phyloP scores from a whole-genome alignment of 2,888 invertebrate species.

The Chesias legatella region DNA sequence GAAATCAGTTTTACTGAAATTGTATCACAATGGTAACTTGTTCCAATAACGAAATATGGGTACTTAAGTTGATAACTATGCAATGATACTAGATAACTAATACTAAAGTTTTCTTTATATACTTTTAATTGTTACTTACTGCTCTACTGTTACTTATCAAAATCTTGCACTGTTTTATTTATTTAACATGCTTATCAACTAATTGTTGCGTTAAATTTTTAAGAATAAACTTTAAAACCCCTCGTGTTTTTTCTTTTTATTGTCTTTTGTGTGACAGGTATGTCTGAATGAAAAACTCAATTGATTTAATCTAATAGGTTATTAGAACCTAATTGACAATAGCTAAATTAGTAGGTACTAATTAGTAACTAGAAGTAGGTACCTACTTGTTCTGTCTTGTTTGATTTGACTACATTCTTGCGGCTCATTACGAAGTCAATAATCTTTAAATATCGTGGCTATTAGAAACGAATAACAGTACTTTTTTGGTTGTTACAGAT shows the following conservation, averaged over 20 bases:
- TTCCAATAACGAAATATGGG: slow-evolving; percentile 62
- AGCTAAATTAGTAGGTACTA: not conserved
- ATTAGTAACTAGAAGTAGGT: slow-evolving; percentile 1
- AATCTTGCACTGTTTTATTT: slow-evolving; percentile 10
- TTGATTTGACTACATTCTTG: slow-evolving; percentile 1
- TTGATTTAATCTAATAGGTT: too few relatives aligned
- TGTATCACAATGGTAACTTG: slow-evolving; percentile 64
- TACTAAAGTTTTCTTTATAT: too few relatives aligned
- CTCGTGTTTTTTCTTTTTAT: not conserved
- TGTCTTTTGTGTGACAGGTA: not conserved
- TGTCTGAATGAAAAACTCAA: too few relatives aligned
- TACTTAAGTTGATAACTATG: slow-evolving; percentile 38
- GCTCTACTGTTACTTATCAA: not conserved
- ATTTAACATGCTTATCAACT: slow-evolving; percentile 15
- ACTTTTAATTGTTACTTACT: not conserved
- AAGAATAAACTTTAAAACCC: slow-evolving; percentile 13
- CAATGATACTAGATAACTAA: slow-evolving; percentile 1
- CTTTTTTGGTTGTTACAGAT: not conserved
- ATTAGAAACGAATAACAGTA: slow-evolving; percentile 1
- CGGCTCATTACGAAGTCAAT: not conserved
- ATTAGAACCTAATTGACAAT: slow-evolving; percentile 1
- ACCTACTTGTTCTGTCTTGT: slow-evolving; percentile 6
- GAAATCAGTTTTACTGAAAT: slow-evolving; percentile 10
- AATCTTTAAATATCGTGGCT: slow-evolving; percentile 9
- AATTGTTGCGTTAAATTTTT: slow-evolving; percentile 23